These are phyloP conservation scores for Cassiopea andromeda DNA, from an alignment of 30 jellyfish, hydroid and myxozoan species.

Conservation along the genomic window DNA sequence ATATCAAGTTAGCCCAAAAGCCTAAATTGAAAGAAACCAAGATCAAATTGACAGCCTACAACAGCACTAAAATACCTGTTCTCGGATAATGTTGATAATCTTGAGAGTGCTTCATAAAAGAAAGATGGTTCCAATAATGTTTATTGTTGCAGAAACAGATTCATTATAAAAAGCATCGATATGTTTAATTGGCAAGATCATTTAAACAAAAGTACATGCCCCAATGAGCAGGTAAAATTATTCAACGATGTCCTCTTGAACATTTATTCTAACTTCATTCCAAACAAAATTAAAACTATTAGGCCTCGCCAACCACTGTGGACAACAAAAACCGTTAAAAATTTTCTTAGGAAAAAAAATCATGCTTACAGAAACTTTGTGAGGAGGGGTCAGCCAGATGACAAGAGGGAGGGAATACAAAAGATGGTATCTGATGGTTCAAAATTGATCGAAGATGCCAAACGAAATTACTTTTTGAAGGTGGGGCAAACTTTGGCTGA, in stretches of 20 bases:
- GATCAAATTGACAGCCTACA: not conserved
- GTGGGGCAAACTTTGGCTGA: constrained; percentile 67
- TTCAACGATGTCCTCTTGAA: constrained; percentile 51
- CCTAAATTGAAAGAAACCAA: not conserved
- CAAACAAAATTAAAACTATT: constrained; percentile 49
- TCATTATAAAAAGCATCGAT: constrained; percentile 40
- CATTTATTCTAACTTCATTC: constrained; percentile 23
- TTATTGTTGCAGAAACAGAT: too few relatives aligned
- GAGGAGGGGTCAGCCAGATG: constrained; percentile 64
- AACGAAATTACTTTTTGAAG: constrained; percentile 50
- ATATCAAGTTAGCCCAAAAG: not conserved
- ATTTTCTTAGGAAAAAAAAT: constrained; percentile 43
- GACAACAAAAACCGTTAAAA: constrained; percentile 57
- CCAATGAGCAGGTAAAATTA: constrained; percentile 62
- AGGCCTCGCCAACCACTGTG: constrained; percentile 57
- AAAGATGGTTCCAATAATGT: too few relatives aligned
- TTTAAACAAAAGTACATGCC: constrained; percentile 40
- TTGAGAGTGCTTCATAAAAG: too few relatives aligned
- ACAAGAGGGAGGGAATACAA: constrained; percentile 47
- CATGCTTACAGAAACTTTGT: constrained; percentile 49
- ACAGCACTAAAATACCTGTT: not conserved
- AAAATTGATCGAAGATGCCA: constrained; percentile 63
- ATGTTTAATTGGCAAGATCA: constrained; percentile 60
- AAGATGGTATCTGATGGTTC: constrained; percentile 63
- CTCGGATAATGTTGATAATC: not conserved